These are phyloP conservation scores for Tachina grossa DNA, from an alignment of 2,888 invertebrate genomes.

Conservation along the genomic window DNA sequence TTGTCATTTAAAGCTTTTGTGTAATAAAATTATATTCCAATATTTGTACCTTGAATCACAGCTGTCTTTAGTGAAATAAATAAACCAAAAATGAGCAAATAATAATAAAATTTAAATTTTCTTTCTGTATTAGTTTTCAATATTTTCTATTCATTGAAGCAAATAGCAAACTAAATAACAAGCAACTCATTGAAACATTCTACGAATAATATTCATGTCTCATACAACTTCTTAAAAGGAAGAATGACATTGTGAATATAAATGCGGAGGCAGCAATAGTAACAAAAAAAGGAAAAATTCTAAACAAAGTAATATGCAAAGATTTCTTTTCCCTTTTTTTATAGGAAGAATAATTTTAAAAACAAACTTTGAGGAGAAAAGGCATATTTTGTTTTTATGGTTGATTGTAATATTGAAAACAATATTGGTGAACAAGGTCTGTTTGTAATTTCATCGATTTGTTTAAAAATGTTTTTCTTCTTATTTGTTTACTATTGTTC, in stretches of 20 bases:
- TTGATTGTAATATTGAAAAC: not conserved
- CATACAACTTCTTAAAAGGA: constrained; percentile 41
- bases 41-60: constrained; percentile 31
- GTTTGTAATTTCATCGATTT: not conserved
- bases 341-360: not conserved
- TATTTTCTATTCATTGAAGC: constrained; percentile 63
- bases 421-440: not conserved
- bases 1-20: not conserved
- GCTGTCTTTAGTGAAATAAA: constrained; percentile 38
- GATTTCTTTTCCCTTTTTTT: not conserved
- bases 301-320: constrained; percentile 21
- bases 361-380: not conserved
- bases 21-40: not conserved
- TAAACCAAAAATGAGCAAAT: constrained; percentile 7
- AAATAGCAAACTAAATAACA: constrained; percentile 66
- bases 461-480: constrained; percentile 12
- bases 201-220: constrained; percentile 5
- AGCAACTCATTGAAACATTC: constrained; percentile 52
- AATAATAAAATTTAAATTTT: not conserved
- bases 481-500: constrained; percentile 23
- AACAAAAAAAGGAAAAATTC: not conserved
- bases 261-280: not conserved
- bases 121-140: constrained; percentile 54
- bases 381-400: not conserved
- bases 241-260: constrained; percentile 46